A percentile compares a stretch with the other conserved stretches of the same genome.
Conservation (phyloP, 2,113 vertebrate species). For the Catharus bicknelli region DNA sequence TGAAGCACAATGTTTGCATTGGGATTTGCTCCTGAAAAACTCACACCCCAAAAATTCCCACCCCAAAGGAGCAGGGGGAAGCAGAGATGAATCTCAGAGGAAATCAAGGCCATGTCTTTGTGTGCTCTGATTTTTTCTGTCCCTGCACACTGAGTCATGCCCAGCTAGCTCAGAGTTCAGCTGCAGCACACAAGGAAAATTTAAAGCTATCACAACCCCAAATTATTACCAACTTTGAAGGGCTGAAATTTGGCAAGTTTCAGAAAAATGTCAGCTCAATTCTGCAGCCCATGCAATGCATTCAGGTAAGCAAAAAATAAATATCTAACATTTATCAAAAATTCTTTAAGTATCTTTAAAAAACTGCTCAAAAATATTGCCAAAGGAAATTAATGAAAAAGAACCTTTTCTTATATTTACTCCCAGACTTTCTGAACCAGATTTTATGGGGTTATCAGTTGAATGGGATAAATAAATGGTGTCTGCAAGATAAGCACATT, state of each 20-base stretch:
- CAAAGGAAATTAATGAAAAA: not conserved
- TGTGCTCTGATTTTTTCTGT: not conserved
- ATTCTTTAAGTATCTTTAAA: not conserved
- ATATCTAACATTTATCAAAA: not conserved
- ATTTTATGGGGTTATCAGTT: not conserved
- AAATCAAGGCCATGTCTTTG: not conserved
- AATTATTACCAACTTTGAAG: not conserved
- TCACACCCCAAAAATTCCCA: conserved; percentile 11
- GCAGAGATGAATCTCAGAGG: conserved; percentile 16
- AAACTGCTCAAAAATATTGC: not conserved
- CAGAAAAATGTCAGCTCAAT: not conserved
- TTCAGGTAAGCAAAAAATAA: not conserved
- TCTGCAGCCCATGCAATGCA: not conserved
- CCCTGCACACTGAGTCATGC: conserved; percentile 25
- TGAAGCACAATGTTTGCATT: not conserved
- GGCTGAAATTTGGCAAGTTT: not conserved
- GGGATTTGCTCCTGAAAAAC: not conserved
- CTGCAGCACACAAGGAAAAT: not conserved
- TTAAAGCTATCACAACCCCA: conserved; percentile 13
- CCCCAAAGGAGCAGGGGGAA: not conserved
- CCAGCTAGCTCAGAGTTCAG: conserved; percentile 40
- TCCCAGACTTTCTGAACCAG: not conserved
- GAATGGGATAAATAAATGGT: not conserved
- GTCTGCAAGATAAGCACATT: not conserved
- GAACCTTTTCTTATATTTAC: not conserved